phyloP scores from a whole-genome alignment of 2,797 vertebrate species.

The Cichlasoma orientale region DNA sequence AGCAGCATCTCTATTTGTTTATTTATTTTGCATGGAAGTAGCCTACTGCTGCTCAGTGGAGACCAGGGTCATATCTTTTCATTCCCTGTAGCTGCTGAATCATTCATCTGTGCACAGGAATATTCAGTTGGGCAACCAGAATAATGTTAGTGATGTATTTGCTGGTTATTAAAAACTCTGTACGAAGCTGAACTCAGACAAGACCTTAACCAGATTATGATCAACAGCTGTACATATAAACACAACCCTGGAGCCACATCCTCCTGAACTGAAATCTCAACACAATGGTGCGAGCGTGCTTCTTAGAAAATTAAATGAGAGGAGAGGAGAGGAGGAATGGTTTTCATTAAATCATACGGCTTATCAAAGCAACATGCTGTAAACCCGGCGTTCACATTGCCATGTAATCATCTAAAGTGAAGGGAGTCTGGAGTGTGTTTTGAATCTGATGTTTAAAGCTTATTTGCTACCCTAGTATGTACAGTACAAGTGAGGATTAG shows the following conservation, averaged over 20 bases:
- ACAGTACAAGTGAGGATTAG: slow-evolving; percentile 29
- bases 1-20: background rate
- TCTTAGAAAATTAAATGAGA: slow-evolving; percentile 17
- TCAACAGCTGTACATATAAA: background rate
- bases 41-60: background rate
- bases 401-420: slow-evolving; percentile 34
- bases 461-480: slow-evolving; percentile 33
- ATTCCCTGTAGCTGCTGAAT: background rate
- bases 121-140: background rate
- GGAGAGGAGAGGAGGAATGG: slow-evolving; percentile 21
- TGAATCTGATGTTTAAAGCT: slow-evolving; percentile 43
- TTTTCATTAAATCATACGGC: slow-evolving; percentile 42
- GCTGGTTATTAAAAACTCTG: slow-evolving; percentile 13
- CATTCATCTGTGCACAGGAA: background rate
- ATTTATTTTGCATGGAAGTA: background rate
- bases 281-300: background rate
- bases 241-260: slow-evolving; percentile 1
- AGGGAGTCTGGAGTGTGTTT: slow-evolving; percentile 42
- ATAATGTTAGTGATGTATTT: background rate
- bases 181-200: slow-evolving; percentile 1
- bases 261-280: background rate
- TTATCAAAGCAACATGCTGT: slow-evolving; percentile 29
- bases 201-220: slow-evolving; percentile 14
- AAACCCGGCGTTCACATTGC: slow-evolving; percentile 20
- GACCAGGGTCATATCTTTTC: background rate